Evolutionary conservation across 2,888 invertebrate species (phyloP).

Genomic region (Apantesis nais): DNA sequence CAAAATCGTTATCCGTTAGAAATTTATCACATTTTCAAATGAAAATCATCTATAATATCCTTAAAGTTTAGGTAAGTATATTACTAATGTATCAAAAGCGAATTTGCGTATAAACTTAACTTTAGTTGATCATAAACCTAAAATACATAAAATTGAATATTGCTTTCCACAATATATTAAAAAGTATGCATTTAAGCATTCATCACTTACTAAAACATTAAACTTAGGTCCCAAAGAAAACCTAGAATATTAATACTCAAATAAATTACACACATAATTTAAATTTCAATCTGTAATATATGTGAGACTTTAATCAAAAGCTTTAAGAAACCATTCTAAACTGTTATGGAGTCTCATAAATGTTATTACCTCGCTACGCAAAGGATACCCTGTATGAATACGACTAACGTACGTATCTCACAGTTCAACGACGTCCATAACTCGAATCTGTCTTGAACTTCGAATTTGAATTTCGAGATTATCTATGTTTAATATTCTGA

Average conservation of each 20-base stretch:
- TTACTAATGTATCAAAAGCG: background rate
- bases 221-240: background rate
- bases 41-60: background rate
- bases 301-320: conserved; percentile 11
- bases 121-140: background rate
- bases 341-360: conserved; percentile 10
- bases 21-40: background rate
- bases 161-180: background rate
- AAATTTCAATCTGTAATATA: conserved; percentile 8
- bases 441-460: background rate
- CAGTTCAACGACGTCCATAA: background rate
- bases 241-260: background rate
- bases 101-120: background rate
- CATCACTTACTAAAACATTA: background rate
- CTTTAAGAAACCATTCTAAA: conserved; percentile 6
- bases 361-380: conserved; percentile 6
- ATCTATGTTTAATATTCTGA: background rate
- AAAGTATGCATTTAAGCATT: background rate
- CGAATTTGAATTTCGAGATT: background rate
- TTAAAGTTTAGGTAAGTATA: background rate
- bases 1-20: too few species aligned
- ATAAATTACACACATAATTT: conserved; percentile 3
- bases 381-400: background rate
- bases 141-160: background rate
- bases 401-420: background rate